phyloP scores from a whole-genome alignment of 2,888 invertebrate genomes.

The Hydroisotoma schaefferi region DNA sequence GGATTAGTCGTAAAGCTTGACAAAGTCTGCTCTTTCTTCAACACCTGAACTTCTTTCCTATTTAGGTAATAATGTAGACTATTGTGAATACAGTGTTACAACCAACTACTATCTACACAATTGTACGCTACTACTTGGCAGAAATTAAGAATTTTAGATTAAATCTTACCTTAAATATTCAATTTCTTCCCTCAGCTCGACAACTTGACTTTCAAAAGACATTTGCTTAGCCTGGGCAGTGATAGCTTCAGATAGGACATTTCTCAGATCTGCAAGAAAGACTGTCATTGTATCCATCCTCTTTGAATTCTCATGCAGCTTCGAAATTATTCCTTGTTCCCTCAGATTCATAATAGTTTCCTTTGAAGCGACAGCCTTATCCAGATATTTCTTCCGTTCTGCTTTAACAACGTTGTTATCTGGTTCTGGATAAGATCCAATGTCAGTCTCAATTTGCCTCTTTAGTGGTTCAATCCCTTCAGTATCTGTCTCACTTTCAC shows the following conservation, averaged over 20 bases:
- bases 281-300: constrained; percentile 45
- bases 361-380: neutral
- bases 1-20: neutral
- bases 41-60: constrained; percentile 39
- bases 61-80: too few relatives aligned
- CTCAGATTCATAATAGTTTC: constrained; percentile 17
- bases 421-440: neutral
- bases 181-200: constrained; percentile 44
- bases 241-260: constrained; percentile 39
- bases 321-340: constrained; percentile 32
- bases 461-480: neutral
- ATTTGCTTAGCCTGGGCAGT: constrained; percentile 37
- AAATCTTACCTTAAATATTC: constrained; percentile 40
- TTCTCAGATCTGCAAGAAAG: constrained; percentile 41
- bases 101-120: neutral
- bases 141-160: too few relatives aligned
- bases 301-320: constrained; percentile 41
- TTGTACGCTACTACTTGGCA: too few relatives aligned
- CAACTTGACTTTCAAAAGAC: constrained; percentile 39
- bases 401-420: neutral
- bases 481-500: constrained; percentile 19
- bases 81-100: neutral
- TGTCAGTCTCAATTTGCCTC: neutral
- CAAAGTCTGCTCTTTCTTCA: constrained; percentile 26
- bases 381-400: neutral